Conservation (phyloP, 2,113 vertebrate genomes). For the Raphicerus campestris region DNA sequence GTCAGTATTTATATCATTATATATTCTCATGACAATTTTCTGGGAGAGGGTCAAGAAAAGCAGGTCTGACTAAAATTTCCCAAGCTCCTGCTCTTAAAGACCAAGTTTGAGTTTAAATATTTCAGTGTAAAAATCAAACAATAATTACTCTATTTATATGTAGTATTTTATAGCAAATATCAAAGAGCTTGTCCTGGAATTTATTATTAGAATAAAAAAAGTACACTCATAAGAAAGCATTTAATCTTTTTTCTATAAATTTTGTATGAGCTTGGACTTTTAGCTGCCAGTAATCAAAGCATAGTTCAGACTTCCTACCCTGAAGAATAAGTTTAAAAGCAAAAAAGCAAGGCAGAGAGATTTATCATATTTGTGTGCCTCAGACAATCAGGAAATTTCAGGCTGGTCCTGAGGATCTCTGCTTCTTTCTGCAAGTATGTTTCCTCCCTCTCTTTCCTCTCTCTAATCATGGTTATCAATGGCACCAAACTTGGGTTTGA, state of each 20-base stretch:
- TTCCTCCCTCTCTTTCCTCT: neutral
- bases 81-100: neutral
- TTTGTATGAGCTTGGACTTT: neutral
- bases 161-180: neutral
- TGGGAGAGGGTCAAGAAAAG: neutral
- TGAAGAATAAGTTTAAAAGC: neutral
- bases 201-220: neutral
- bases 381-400: neutral
- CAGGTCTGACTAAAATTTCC: neutral
- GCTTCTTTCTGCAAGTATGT: neutral
- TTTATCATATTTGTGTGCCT: neutral
- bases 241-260: neutral
- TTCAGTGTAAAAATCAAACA: neutral
- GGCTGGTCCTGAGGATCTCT: neutral
- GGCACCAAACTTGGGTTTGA: neutral
- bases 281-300: neutral
- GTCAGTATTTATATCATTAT: neutral
- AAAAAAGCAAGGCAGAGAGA: neutral
- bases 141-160: neutral
- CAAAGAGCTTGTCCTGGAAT: neutral
- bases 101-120: neutral
- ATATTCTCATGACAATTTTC: neutral
- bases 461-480: neutral
- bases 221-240: neutral
- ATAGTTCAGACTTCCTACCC: neutral